These are phyloP conservation scores for Epizoanthus rinbou DNA, from an alignment of 92 coral and sea anemone genomes.

Conservation along the genomic window DNA sequence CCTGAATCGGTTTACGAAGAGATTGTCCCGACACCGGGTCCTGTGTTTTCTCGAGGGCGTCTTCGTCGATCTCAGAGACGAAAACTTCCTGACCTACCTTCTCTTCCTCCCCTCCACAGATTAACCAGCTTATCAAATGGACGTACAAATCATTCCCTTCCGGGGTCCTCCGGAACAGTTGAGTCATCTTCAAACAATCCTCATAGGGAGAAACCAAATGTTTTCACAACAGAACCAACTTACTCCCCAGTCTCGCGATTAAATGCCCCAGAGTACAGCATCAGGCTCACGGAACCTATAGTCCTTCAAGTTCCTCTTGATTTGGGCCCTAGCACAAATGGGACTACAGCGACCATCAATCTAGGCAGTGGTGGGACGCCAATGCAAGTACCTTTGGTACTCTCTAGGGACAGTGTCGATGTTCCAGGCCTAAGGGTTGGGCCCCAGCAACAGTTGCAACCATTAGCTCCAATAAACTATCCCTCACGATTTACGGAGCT, in stretches of 20 bases:
- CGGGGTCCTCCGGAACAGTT: not conserved
- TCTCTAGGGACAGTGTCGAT: conserved; percentile 20
- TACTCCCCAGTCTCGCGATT: not conserved
- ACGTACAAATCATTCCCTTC: not conserved
- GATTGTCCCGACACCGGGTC: not conserved
- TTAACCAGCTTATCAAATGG: not conserved
- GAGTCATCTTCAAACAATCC: not conserved
- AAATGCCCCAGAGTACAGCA: not conserved
- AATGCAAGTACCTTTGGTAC: conserved; percentile 33
- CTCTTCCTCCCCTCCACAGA: conserved; percentile 23
- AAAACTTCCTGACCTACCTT: conserved; percentile 21
- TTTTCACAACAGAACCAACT: not conserved
- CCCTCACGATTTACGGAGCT: conserved; percentile 28
- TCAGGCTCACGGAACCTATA: conserved; percentile 17
- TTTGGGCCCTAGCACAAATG: conserved; percentile 13
- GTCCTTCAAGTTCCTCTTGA: conserved; percentile 36
- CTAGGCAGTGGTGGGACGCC: conserved; percentile 15
- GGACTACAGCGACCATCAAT: conserved; percentile 13
- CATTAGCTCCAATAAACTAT: not conserved
- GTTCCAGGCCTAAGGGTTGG: not conserved
- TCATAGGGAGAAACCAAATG: not conserved
- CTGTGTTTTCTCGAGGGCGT: conserved; percentile 11
- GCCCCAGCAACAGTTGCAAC: not conserved
- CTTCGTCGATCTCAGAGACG: conserved; percentile 28
- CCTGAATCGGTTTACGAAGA: not conserved